Evolutionary conservation across 2,797 vertebrate genomes (phyloP).

Genomic region (Enteromius mattozi): DNA sequence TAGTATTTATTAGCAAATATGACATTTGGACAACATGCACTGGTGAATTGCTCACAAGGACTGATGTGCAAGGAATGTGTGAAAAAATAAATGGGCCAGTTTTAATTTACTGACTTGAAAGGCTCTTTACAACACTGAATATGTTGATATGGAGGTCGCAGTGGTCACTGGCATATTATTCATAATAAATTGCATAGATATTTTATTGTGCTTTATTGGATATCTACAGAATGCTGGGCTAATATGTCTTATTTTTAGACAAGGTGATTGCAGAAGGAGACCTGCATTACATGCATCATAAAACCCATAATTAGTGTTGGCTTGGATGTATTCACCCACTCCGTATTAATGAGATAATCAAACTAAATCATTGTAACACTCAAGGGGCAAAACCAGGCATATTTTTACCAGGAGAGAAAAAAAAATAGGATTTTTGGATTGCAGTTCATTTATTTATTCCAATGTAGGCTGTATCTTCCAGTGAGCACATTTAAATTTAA

Average conservation of each 20-base stretch:
- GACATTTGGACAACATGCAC: neutral
- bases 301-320: conserved; percentile 77
- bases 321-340: conserved; percentile 67
- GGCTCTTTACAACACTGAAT: conserved; percentile 3
- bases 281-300: conserved; percentile 81
- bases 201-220: conserved; percentile 41
- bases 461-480: conserved; percentile 19
- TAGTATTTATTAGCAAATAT: neutral
- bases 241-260: conserved; percentile 71
- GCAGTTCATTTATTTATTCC: conserved; percentile 12
- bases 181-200: neutral
- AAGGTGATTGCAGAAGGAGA: conserved; percentile 68
- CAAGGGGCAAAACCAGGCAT: conserved; percentile 49
- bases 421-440: neutral
- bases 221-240: conserved; percentile 40
- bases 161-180: conserved; percentile 17
- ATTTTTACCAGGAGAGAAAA: conserved; percentile 31
- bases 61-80: too few species aligned
- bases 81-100: neutral
- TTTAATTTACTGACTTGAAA: neutral
- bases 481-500: conserved; percentile 25
- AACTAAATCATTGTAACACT: conserved; percentile 68
- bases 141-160: neutral
- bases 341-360: conserved; percentile 68
- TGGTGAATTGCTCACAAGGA: neutral